phyloP scores from a whole-genome alignment of 2,888 invertebrate genomes.

The Pasiphila rectangulata region DNA sequence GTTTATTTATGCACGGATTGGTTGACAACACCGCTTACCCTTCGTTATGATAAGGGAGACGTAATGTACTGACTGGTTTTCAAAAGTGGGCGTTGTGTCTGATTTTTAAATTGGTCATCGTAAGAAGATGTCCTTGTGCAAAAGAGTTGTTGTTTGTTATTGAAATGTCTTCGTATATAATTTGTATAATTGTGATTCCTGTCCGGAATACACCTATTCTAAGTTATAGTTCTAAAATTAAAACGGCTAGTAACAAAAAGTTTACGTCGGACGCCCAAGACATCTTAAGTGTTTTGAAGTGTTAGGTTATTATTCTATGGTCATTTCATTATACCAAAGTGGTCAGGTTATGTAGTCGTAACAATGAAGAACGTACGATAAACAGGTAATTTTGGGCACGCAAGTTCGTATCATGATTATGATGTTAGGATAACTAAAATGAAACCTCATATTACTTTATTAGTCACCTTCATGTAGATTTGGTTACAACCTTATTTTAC shows the following conservation, averaged over 20 bases:
- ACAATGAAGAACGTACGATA: constrained; percentile 14
- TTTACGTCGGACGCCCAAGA: no score
- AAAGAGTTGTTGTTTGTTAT: no score
- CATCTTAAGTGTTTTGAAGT: no score
- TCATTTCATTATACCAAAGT: not conserved
- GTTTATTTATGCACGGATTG: constrained; percentile 44
- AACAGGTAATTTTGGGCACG: constrained; percentile 17
- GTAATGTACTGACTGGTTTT: not conserved
- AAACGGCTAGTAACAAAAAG: no score
- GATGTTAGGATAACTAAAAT: constrained; percentile 8
- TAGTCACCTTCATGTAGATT: not conserved
- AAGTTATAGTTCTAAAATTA: no score
- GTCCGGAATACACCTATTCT: no score
- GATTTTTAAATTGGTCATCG: no score
- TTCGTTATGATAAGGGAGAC: constrained; percentile 3
- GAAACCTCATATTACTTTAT: constrained; percentile 10
- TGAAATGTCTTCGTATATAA: no score
- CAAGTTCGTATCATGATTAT: constrained; percentile 12
- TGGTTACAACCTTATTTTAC: not conserved
- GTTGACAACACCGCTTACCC: constrained; percentile 20
- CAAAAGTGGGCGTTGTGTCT: not conserved
- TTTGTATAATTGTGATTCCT: no score
- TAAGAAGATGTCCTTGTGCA: no score
- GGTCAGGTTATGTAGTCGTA: constrained; percentile 16
- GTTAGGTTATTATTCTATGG: not conserved